These are phyloP conservation scores for Drosophila sucinea DNA, from an alignment of 1,140 invertebrate species.

Conservation along the genomic window DNA sequence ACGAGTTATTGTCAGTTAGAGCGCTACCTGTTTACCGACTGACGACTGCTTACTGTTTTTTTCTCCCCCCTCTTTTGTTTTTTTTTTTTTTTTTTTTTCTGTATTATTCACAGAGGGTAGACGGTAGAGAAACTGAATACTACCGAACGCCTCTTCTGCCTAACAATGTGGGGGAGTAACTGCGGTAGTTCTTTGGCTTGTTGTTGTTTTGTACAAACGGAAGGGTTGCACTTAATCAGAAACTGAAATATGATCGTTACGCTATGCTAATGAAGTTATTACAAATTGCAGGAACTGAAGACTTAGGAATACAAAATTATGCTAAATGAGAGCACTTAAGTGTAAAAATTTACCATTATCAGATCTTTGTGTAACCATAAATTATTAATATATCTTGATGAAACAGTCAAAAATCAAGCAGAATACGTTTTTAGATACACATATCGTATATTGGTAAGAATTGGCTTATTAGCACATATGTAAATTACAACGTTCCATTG, in stretches of 20 bases:
- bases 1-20: constrained; percentile 82
- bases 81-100: background rate
- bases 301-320: background rate
- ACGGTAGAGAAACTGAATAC: constrained; percentile 36
- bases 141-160: constrained; percentile 39
- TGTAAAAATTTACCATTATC: background rate
- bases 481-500: no score
- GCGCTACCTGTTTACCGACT: constrained; percentile 80
- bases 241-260: constrained; percentile 16
- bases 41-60: constrained; percentile 51
- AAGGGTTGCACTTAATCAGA: constrained; percentile 11
- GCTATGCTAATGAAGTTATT: constrained; percentile 10
- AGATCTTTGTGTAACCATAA: background rate
- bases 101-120: constrained; percentile 17
- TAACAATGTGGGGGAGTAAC: constrained; percentile 41
- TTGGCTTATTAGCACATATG: no score
- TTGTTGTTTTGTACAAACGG: constrained; percentile 29
- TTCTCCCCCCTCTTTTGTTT: constrained; percentile 9
- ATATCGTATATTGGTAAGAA: no score
- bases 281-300: constrained; percentile 9
- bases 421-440: no score
- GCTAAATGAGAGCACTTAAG: background rate
- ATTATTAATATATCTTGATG: background rate
- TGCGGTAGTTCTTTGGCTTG: constrained; percentile 44
- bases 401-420: background rate